phyloP scores from a whole-genome alignment of 1,140 invertebrate species.

The Hyposmocoma kahamanoa region DNA sequence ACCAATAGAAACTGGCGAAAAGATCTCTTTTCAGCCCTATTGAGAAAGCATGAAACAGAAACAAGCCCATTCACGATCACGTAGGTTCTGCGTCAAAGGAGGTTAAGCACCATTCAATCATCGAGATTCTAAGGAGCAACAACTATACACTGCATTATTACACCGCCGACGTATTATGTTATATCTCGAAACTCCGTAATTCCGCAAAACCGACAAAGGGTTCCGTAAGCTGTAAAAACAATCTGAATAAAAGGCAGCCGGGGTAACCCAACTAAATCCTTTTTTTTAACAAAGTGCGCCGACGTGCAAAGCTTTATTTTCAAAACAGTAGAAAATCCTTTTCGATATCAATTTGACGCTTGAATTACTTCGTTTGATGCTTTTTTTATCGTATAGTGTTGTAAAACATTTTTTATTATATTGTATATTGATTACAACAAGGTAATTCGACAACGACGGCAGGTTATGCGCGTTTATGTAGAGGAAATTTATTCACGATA shows the following conservation, averaged over 20 bases:
- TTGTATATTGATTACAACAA: neutral
- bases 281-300: constrained; percentile 41
- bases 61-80: constrained; percentile 52
- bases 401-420: constrained; percentile 33
- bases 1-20: constrained; percentile 24
- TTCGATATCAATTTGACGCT: constrained; percentile 66
- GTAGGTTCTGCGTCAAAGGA: constrained; percentile 52
- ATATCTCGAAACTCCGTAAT: constrained; percentile 27
- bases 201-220: constrained; percentile 60
- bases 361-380: constrained; percentile 42
- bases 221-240: constrained; percentile 68
- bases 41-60: constrained; percentile 61
- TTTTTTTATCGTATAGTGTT: constrained; percentile 39
- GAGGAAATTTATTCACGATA: no score
- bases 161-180: constrained; percentile 32
- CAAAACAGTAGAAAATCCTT: constrained; percentile 69
- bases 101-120: constrained; percentile 46
- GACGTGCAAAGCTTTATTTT: constrained; percentile 51
- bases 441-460: neutral
- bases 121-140: constrained; percentile 46
- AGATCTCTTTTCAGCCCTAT: constrained; percentile 29
- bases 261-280: constrained; percentile 50
- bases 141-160: constrained; percentile 21
- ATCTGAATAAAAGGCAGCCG: constrained; percentile 44
- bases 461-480: constrained; percentile 6